Conservation (phyloP, 2,888 invertebrate genomes). For the Ceramica pisi region DNA sequence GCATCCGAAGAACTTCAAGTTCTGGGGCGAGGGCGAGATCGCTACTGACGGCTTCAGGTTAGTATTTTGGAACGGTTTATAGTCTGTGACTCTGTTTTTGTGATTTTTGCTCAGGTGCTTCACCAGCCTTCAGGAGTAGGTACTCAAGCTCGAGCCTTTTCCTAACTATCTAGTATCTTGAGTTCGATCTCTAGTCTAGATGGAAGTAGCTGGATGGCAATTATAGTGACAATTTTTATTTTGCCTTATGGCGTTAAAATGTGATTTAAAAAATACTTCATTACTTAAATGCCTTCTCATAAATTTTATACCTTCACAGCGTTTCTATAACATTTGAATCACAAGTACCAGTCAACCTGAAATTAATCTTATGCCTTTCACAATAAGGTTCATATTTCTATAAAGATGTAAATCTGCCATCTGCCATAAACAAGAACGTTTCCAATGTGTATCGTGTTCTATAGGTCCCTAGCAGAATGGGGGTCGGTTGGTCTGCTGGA, state of each 20-base stretch:
- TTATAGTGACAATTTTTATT: too few relatives aligned
- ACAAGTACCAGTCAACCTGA: not conserved
- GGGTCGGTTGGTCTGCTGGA: slow-evolving; percentile 97
- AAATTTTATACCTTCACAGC: not conserved
- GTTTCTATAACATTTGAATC: not conserved
- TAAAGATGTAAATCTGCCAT: too few relatives aligned
- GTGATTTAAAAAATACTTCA: too few relatives aligned
- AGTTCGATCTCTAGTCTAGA: too few relatives aligned
- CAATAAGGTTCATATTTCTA: not conserved
- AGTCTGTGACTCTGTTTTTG: too few relatives aligned
- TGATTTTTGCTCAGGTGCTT: too few relatives aligned
- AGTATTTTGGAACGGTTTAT: not conserved
- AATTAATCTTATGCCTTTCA: not conserved
- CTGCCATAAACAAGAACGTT: not conserved
- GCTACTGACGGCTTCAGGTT: slow-evolving; percentile 97
- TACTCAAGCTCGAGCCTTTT: too few relatives aligned
- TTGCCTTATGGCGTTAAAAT: too few relatives aligned
- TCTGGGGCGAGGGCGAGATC: slow-evolving; percentile 97
- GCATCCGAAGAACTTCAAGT: slow-evolving; percentile 96
- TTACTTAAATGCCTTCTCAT: not conserved
- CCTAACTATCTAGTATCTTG: too few relatives aligned
- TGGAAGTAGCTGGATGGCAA: too few relatives aligned
- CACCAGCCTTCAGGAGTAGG: too few relatives aligned
- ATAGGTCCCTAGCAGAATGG: slow-evolving; percentile 94
- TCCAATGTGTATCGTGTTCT: not conserved